Evolutionary conservation across 2,888 invertebrate genomes (phyloP).

Genomic region (Melipona beecheii): DNA sequence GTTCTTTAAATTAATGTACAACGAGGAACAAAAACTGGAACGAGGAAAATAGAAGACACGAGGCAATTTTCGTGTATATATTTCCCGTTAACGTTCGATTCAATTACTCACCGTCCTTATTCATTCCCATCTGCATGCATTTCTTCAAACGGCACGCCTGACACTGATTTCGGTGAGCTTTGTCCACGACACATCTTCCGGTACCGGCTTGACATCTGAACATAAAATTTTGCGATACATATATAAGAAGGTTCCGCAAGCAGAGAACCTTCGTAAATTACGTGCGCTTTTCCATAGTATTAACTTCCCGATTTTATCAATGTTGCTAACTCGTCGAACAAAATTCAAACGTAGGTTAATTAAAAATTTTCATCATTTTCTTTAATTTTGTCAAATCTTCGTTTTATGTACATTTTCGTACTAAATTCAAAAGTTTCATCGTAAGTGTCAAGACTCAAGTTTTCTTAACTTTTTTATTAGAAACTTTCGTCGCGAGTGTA

Average conservation of each 20-base stretch:
- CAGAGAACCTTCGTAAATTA: background rate
- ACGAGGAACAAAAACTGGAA: slow-evolving; percentile 7
- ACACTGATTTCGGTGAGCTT: slow-evolving; percentile 99
- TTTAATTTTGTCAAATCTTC: background rate
- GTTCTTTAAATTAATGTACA: background rate
- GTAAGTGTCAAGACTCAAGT: too few species aligned
- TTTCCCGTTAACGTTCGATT: background rate
- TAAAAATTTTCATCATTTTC: background rate
- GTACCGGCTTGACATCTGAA: slow-evolving; percentile 99
- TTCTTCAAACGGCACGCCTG: slow-evolving; percentile 99
- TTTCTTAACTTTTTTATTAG: too few species aligned
- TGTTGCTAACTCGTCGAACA: background rate
- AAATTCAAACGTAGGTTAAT: background rate
- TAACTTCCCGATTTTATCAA: background rate
- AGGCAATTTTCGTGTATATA: slow-evolving; percentile 11
- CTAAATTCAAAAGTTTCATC: too few species aligned
- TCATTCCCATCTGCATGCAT: slow-evolving; percentile 99
- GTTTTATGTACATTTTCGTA: background rate
- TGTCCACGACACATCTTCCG: slow-evolving; percentile 98
- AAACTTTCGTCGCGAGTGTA: too few species aligned
- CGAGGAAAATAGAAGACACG: background rate
- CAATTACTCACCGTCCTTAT: slow-evolving; percentile 96
- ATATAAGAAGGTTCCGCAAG: slow-evolving; percentile 4
- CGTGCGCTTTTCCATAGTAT: background rate
- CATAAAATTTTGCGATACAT: slow-evolving; percentile 30